Evolutionary conservation across 2,797 vertebrate genomes (phyloP).

Genomic region (Lepilemur septentrionalis): DNA sequence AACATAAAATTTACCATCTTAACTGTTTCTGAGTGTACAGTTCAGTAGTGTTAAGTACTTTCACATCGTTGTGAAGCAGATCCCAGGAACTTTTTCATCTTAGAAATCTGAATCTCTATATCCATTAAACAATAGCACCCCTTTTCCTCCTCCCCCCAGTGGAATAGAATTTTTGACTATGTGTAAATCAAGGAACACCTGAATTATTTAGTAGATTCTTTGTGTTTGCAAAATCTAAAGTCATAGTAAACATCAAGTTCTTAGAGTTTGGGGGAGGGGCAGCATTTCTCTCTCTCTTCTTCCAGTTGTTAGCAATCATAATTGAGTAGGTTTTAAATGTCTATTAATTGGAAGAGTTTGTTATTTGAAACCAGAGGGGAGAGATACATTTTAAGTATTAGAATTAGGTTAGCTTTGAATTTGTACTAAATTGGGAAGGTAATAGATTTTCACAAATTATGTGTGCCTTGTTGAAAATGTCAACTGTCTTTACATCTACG

Average conservation of each 20-base stretch:
- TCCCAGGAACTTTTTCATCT: not conserved
- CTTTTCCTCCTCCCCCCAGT: not conserved
- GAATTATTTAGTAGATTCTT: not conserved
- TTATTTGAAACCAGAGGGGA: conserved; percentile 37
- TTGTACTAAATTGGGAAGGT: conserved; percentile 59
- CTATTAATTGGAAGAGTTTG: conserved; percentile 38
- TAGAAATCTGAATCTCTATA: not conserved
- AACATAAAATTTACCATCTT: conserved; percentile 7
- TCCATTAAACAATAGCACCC: not conserved
- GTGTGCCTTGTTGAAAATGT: conserved; percentile 78
- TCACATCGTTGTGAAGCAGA: not conserved
- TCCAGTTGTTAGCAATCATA: not conserved
- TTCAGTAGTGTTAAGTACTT: not conserved
- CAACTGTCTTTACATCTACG: conserved; percentile 49
- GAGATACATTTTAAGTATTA: conserved; percentile 47
- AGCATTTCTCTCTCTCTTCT: not conserved
- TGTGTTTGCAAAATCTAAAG: conserved; percentile 7
- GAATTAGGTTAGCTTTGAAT: conserved; percentile 52
- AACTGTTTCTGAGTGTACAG: not conserved
- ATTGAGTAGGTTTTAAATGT: conserved; percentile 36
- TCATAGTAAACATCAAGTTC: not conserved
- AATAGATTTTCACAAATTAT: conserved; percentile 76
- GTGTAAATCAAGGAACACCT: conserved; percentile 18
- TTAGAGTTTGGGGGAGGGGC: not conserved
- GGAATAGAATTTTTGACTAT: conserved; percentile 38